Evolutionary conservation across 2,888 invertebrate genomes (phyloP).

Genomic region (Caenorhabditis zanzibari): DNA sequence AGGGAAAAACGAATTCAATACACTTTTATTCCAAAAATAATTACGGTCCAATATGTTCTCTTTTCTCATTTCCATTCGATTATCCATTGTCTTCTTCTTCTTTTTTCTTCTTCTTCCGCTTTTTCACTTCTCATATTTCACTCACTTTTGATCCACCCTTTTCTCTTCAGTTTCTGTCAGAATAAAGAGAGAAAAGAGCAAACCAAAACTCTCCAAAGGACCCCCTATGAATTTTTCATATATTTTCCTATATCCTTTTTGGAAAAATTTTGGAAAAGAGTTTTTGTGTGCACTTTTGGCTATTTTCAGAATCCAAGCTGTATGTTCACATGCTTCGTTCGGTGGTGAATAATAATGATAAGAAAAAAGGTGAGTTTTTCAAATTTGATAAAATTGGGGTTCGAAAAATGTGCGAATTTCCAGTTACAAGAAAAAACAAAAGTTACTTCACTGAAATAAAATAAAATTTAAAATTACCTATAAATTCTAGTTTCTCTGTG

Average conservation of each 20-base stretch:
- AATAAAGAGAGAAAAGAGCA: conserved; percentile 8
- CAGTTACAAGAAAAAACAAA: no score
- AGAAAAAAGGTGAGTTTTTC: conserved; percentile 23
- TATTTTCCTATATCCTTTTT: conserved; percentile 20
- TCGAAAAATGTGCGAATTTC: background rate
- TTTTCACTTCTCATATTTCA: conserved; percentile 50
- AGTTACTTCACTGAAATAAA: background rate
- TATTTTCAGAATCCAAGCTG: conserved; percentile 30
- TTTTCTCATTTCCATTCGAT: conserved; percentile 19
- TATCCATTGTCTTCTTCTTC: conserved; percentile 33
- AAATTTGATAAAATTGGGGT: no score
- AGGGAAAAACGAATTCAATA: conserved; percentile 10
- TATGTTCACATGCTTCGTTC: conserved; percentile 57
- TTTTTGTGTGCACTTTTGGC: conserved; percentile 28
- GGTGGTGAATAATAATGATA: conserved; percentile 54
- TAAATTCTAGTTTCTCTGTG: no score
- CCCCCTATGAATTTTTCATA: conserved; percentile 54
- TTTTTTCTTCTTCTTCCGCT: conserved; percentile 12
- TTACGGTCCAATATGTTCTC: conserved; percentile 35
- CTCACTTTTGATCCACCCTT: conserved; percentile 57
- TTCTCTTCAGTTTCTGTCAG: conserved; percentile 17
- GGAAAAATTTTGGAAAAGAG: conserved; percentile 1
- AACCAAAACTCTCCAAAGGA: conserved; percentile 13
- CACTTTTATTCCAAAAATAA: conserved; percentile 29
- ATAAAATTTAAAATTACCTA: no score